Base-by-base conservation (phyloP, 2,113 vertebrate genomes). In the Tenrec ecaudatus region DNA sequence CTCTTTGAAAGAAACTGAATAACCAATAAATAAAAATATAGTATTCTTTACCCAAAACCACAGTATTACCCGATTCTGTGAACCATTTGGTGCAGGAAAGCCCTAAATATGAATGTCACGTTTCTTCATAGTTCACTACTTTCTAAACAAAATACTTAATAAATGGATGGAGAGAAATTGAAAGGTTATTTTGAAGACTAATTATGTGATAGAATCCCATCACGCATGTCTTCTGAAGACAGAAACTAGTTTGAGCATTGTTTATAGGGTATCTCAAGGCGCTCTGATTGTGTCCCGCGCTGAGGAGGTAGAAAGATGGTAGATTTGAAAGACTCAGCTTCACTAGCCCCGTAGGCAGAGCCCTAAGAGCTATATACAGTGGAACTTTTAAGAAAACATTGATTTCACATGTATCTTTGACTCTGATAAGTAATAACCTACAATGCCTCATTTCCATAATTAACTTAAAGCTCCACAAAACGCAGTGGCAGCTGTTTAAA, bases 1-100 rank as follows among this genome's bases (percentile, higher is more conserved):
- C 20, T 89, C 64, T 92, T 71, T 90, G 77, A 93, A 95, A 88
- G 85, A 75, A 86, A 40, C 8, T 58, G 47, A 60, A 22, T 57
- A 77, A 68, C 31, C 27, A 58, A 2, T 60, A 91, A 86, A 82
- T 93, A 82, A 87, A 88, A 93, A 11, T n/a, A 33, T 2, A 40
- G 53, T 23, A 40, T 22, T 73, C 31, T 60, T 62, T 25, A 68
- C 66, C 12, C 1, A 57, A 6, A 58, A 27, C 12, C 79, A 47
- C 66, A 47, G 78, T 91, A 16, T 9, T 25, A 38, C 91, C 43
- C 17, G 6, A 82, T 62, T 85, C 33, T 93, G 40, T 29, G 79
- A 66, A 15, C 47, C 17, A 40, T 27, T 73, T 43, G 16, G 7
- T 16, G 25, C 14, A 88, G 15, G 11, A 60, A 86, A 82, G 22